phyloP scores from a whole-genome alignment of 2,113 vertebrate species.

The Planiliza haematocheilus region DNA sequence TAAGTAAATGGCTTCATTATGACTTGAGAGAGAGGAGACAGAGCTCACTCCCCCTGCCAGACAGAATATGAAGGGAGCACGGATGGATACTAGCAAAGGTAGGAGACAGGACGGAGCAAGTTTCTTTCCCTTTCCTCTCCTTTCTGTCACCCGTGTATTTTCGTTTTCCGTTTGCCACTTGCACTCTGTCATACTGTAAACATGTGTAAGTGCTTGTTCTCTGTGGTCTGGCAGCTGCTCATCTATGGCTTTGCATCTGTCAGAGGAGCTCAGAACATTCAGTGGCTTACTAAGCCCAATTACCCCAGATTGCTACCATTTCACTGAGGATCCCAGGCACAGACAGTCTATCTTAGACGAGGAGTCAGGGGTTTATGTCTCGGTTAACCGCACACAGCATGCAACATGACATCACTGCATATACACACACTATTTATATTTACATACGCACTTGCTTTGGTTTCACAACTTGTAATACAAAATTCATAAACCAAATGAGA shows the following conservation, averaged over 20 bases:
- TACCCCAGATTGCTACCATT: slow-evolving; percentile 82
- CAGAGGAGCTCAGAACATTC: slow-evolving; percentile 79
- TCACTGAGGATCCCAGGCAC: slow-evolving; percentile 68
- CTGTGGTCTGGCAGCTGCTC: slow-evolving; percentile 59
- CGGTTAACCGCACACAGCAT: slow-evolving; percentile 31
- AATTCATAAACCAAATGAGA: slow-evolving; percentile 66
- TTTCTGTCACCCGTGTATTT: slow-evolving; percentile 25
- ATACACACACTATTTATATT: slow-evolving; percentile 45
- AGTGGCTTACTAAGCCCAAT: slow-evolving; percentile 78
- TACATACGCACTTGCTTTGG: slow-evolving; percentile 35
- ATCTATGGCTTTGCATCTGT: slow-evolving; percentile 71
- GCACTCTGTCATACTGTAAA: slow-evolving; percentile 50
- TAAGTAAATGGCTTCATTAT: slow-evolving; percentile 70
- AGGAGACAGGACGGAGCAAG: slow-evolving; percentile 46
- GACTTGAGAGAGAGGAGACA: slow-evolving; percentile 40
- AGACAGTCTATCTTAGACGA: slow-evolving; percentile 43
- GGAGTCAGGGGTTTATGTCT: slow-evolving; percentile 54
- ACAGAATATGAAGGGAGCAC: slow-evolving; percentile 49
- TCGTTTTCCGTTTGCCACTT: slow-evolving; percentile 8
- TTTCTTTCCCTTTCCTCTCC: neutral
- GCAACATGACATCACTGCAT: slow-evolving; percentile 24
- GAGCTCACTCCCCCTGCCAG: slow-evolving; percentile 20
- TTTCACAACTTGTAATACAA: slow-evolving; percentile 59
- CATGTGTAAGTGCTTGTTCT: slow-evolving; percentile 65
- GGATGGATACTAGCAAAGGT: slow-evolving; percentile 70